Percentiles rank a stretch among this genome's conserved stretches.
Evolutionary conservation across 2,888 invertebrate species (phyloP).

Genomic region (Dendrolimus pini): DNA sequence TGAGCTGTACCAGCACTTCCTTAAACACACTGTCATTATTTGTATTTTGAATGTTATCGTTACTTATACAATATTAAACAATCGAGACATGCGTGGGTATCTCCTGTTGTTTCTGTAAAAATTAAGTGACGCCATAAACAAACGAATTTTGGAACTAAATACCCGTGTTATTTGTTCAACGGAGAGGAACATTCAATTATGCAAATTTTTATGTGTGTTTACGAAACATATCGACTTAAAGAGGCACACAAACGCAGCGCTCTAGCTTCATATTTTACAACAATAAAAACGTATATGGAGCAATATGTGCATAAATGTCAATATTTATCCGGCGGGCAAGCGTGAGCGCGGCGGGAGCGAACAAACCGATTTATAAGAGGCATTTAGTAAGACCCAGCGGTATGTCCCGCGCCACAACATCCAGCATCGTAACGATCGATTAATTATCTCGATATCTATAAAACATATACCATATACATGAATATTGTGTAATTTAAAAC

Average conservation of each 20-base stretch:
- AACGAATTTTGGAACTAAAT: slow-evolving; percentile 46
- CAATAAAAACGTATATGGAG: slow-evolving; percentile 73
- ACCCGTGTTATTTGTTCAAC: slow-evolving; percentile 58
- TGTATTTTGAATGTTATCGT: not conserved
- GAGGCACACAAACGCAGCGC: slow-evolving; percentile 45
- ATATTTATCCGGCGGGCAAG: slow-evolving; percentile 51
- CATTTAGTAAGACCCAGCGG: slow-evolving; percentile 56
- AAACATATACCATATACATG: slow-evolving; percentile 65
- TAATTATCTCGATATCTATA: slow-evolving; percentile 72
- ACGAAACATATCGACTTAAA: slow-evolving; percentile 54
- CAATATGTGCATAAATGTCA: slow-evolving; percentile 75
- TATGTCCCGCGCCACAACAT: slow-evolving; percentile 57
- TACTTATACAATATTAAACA: slow-evolving; percentile 6
- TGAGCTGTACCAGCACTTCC: not conserved
- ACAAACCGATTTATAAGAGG: slow-evolving; percentile 49
- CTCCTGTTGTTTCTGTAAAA: slow-evolving; percentile 38
- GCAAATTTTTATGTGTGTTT: slow-evolving; percentile 66
- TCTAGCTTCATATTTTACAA: slow-evolving; percentile 72
- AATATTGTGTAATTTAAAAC: slow-evolving; percentile 66
- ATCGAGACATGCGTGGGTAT: slow-evolving; percentile 19
- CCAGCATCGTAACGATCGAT: slow-evolving; percentile 73
- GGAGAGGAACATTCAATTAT: slow-evolving; percentile 65
- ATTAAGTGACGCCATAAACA: slow-evolving; percentile 43
- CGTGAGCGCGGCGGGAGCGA: slow-evolving; percentile 30
- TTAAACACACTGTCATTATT: not conserved